Percentiles rank a stretch among this genome's conserved stretches.
These are phyloP conservation scores for Neoitamus cyanurus DNA, from an alignment of 2,888 invertebrate genomes.

Conservation along the genomic window DNA sequence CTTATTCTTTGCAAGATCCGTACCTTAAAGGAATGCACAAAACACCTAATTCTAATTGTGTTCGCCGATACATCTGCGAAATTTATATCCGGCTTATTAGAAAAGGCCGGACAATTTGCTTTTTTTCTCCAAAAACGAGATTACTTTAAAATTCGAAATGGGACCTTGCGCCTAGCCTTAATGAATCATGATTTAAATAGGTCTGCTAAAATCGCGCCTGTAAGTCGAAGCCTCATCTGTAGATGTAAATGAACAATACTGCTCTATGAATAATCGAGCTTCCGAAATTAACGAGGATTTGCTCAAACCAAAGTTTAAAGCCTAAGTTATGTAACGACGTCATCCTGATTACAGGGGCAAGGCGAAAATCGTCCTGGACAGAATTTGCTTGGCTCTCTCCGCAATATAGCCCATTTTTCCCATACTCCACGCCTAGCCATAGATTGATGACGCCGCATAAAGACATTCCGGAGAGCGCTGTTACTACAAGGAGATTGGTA, in stretches of 20 bases:
- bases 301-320: not conserved
- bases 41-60: too few species aligned
- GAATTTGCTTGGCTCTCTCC: not conserved
- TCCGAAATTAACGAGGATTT: not conserved
- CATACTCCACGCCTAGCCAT: not conserved
- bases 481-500: constrained; percentile 19
- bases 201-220: not conserved
- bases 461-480: not conserved
- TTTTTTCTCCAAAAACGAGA: too few species aligned
- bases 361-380: not conserved
- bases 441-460: constrained; percentile 18
- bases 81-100: too few species aligned
- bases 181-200: not conserved
- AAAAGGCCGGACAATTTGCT: too few species aligned
- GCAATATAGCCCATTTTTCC: not conserved
- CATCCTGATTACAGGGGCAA: too few species aligned
- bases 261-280: not conserved
- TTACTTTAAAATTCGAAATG: too few species aligned
- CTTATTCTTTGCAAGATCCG: too few species aligned
- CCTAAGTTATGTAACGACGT: not conserved
- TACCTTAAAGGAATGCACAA: too few species aligned
- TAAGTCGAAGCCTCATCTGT: not conserved
- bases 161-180: not conserved
- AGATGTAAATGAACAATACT: not conserved
- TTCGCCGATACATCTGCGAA: too few species aligned